Conservation (phyloP, 2,113 vertebrate species). For the Notarius lentiginosus region DNA sequence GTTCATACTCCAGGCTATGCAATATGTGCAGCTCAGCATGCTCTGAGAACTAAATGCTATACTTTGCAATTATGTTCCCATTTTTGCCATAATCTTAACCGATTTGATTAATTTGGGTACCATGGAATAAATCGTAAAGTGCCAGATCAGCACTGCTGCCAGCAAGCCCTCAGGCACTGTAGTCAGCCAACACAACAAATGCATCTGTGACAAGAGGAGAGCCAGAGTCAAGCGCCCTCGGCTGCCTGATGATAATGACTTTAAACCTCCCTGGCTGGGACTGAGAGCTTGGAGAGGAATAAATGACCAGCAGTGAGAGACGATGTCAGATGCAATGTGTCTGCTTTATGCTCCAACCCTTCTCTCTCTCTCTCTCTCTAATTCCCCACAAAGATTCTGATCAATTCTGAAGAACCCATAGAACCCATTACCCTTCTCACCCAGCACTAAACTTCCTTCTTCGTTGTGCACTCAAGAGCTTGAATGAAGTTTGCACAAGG, state of each 20-base stretch:
- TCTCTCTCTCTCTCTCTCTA: background rate
- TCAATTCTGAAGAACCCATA: conserved; percentile 18
- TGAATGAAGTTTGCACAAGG: background rate
- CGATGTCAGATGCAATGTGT: conserved; percentile 10
- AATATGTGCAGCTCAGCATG: conserved; percentile 1
- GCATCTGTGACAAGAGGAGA: conserved; percentile 9
- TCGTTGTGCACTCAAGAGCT: background rate
- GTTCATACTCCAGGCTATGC: background rate
- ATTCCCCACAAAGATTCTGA: conserved; percentile 6
- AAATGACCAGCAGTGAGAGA: conserved; percentile 33
- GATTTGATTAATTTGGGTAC: background rate
- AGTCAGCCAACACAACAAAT: conserved; percentile 31
- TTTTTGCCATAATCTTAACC: conserved; percentile 13
- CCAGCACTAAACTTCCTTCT: background rate
- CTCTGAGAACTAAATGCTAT: background rate
- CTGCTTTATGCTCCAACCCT: background rate
- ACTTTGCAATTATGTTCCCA: background rate
- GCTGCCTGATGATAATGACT: conserved; percentile 19
- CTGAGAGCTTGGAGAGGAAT: conserved; percentile 22
- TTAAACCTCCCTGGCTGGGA: conserved; percentile 15
- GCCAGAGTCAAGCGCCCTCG: conserved; percentile 14
- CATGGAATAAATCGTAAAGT: background rate
- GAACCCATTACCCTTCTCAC: conserved; percentile 6
- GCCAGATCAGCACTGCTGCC: background rate
- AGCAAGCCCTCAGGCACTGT: conserved; percentile 8